phyloP scores from a whole-genome alignment of 2,113 vertebrate genomes.

The Vidua macroura region DNA sequence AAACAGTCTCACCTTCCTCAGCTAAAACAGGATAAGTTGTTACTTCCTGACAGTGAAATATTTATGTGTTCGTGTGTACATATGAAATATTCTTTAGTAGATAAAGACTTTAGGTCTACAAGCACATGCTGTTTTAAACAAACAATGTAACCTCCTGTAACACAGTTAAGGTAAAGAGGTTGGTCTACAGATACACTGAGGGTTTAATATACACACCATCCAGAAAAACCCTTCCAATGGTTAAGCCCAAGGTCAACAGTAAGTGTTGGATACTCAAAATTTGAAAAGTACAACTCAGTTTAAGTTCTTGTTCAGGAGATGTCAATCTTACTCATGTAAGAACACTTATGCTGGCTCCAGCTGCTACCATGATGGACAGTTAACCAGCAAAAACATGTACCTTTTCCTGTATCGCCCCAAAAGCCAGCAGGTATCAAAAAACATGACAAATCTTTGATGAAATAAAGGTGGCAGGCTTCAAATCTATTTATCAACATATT shows the following conservation, averaged over 20 bases:
- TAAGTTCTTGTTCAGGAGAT: not conserved
- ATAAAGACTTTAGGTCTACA: not conserved
- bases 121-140: not conserved
- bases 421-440: not conserved
- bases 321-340: not conserved
- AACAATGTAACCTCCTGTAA: not conserved
- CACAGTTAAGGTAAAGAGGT: not conserved
- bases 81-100: not conserved
- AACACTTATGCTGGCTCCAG: not conserved
- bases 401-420: not conserved
- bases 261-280: not conserved
- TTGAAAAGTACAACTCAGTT: not conserved
- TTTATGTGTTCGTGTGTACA: not conserved
- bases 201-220: not conserved
- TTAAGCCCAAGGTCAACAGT: not conserved
- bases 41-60: not conserved
- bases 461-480: not conserved
- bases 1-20: not conserved
- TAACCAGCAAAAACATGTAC: not conserved
- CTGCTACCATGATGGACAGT: not conserved
- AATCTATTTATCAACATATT: not conserved
- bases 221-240: not conserved
- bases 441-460: not conserved
- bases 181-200: not conserved
- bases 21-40: not conserved